phyloP scores from a whole-genome alignment of 2,113 vertebrate species.

The Myanophis thanlyinensis region DNA sequence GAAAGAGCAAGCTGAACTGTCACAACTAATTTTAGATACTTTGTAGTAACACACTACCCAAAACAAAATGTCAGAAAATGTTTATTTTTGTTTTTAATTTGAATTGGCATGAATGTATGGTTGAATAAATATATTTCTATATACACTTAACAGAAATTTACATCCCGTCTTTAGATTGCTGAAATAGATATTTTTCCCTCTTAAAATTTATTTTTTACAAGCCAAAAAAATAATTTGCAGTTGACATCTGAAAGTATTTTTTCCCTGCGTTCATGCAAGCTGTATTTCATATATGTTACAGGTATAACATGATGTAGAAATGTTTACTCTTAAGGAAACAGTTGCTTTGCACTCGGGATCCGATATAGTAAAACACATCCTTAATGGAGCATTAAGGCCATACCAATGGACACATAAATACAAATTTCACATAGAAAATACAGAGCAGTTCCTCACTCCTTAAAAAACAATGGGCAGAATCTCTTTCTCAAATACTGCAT shows the following conservation, averaged over 20 bases:
- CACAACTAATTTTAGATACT: not conserved
- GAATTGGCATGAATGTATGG: constrained; percentile 91
- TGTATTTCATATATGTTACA: constrained; percentile 70
- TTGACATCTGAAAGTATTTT: constrained; percentile 69
- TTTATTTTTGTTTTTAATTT: constrained; percentile 90
- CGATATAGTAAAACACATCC: constrained; percentile 75
- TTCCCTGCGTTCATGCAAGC: constrained; percentile 84
- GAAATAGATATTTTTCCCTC: constrained; percentile 75
- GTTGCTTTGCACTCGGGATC: constrained; percentile 84
- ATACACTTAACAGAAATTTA: constrained; percentile 96
- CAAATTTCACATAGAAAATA: constrained; percentile 65
- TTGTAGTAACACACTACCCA: constrained; percentile 43
- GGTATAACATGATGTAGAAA: constrained; percentile 80
- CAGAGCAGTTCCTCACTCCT: constrained; percentile 30
- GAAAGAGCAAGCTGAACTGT: accelerated
- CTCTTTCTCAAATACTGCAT: not conserved
- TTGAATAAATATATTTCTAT: constrained; percentile 98
- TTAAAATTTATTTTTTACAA: constrained; percentile 81
- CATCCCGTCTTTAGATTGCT: constrained; percentile 86
- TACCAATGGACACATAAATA: constrained; percentile 73
- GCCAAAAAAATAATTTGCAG: constrained; percentile 92
- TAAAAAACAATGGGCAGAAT: constrained; percentile 2
- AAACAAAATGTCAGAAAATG: constrained; percentile 89
- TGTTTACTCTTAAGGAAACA: constrained; percentile 72
- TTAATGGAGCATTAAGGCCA: constrained; percentile 86